Conservation (phyloP, 2,888 invertebrate genomes). For the Achlya flavicornis region DNA sequence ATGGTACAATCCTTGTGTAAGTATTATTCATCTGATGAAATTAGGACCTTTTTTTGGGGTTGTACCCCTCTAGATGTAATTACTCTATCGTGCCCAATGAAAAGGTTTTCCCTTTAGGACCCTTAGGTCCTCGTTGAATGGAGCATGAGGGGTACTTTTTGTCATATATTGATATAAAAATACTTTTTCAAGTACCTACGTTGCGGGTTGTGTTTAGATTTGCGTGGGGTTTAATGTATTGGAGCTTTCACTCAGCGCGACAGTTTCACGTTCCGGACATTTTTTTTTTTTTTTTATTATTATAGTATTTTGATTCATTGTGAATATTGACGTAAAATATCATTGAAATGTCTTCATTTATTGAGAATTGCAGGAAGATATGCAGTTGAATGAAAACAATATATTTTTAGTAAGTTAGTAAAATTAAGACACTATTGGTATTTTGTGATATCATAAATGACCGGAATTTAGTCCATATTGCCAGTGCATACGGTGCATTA, state of each 20-base stretch:
- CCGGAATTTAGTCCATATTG: too few species aligned
- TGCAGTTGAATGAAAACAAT: too few species aligned
- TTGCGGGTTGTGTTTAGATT: background rate
- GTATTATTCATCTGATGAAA: conserved; percentile 55
- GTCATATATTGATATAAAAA: conserved; percentile 27
- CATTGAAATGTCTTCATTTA: too few species aligned
- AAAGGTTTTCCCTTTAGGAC: conserved; percentile 48
- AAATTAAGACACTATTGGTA: too few species aligned
- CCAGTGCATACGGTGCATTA: too few species aligned
- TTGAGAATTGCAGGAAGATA: too few species aligned
- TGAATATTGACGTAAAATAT: too few species aligned
- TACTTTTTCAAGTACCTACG: conserved; percentile 23
- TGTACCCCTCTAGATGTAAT: conserved; percentile 54
- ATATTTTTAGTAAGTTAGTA: too few species aligned
- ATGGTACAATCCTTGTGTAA: conserved; percentile 32
- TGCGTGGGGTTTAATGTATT: background rate
- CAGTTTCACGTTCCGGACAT: background rate
- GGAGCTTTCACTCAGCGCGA: background rate
- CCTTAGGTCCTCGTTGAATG: conserved; percentile 37
- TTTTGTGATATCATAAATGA: too few species aligned
- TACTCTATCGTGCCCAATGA: conserved; percentile 62
- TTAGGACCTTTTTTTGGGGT: conserved; percentile 53
- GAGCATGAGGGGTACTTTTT: conserved; percentile 23
- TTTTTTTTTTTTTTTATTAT: too few species aligned
- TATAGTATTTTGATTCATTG: too few species aligned